These are phyloP conservation scores for Bombyx mandarina DNA, from an alignment of 1,140 invertebrate genomes.

Conservation along the genomic window DNA sequence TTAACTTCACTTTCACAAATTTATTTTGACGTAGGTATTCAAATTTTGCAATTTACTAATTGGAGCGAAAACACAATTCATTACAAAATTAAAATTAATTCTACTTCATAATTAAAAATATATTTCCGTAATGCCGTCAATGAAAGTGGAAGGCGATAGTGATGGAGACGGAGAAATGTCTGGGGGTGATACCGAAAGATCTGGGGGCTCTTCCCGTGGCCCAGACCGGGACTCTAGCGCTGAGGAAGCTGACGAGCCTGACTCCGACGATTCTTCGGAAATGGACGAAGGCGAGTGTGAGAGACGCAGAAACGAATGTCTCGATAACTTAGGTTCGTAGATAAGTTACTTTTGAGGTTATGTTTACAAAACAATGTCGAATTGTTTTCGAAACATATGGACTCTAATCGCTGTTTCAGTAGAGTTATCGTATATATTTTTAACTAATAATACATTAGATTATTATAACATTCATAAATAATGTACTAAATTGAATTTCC, in stretches of 20 bases:
- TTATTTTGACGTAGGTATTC: constrained; percentile 18
- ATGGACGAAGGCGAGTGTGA: constrained; percentile 96
- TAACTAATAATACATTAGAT: too few species aligned
- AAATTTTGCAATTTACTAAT: constrained; percentile 13
- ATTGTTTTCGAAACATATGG: too few species aligned
- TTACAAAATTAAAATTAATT: neutral
- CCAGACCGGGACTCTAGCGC: constrained; percentile 79
- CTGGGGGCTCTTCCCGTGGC: constrained; percentile 73
- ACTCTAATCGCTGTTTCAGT: too few species aligned
- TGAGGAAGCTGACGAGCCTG: constrained; percentile 78
- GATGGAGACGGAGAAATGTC: constrained; percentile 74
- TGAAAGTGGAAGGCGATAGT: constrained; percentile 73
- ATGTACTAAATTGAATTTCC: too few species aligned
- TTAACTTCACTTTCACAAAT: neutral
- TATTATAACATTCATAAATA: too few species aligned
- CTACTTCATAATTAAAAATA: neutral
- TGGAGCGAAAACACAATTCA: constrained; percentile 4
- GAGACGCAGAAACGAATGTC: constrained; percentile 82
- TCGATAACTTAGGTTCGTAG: constrained; percentile 81
- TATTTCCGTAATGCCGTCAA: constrained; percentile 56
- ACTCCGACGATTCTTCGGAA: constrained; percentile 87
- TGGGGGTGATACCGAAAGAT: constrained; percentile 75
- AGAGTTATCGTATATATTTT: too few species aligned
- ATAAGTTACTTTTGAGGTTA: constrained; percentile 45
- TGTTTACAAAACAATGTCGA: constrained; percentile 59